Evolutionary conservation across 2,113 vertebrate species (phyloP), one percentile per base, ranked within the genome.

Genomic region (Miniopterus natalensis): DNA sequence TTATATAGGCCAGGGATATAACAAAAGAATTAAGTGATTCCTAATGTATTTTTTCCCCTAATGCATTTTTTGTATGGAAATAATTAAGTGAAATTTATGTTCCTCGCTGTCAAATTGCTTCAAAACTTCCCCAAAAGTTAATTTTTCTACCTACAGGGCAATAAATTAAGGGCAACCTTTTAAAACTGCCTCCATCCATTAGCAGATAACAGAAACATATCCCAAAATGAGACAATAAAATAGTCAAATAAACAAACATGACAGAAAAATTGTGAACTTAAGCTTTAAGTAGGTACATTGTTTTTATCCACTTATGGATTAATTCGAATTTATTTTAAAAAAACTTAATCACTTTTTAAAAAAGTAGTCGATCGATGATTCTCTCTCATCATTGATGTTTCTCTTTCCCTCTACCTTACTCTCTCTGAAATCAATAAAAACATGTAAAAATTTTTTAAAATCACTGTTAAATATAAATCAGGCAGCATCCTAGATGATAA

Each of bases 91-190:
- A 45, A 29, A 80, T 18, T n/a, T 49, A 53, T 10, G 25, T 86
- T 92, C 18, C 74, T 74, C 40, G 45, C 17, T 77, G 36, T 6
- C 10, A 90, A 92, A 90, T 23, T 94, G 61, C 65, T 94, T 92
- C 18, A 63, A 81, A 87, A 90, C 17, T 59, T 17, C 51, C 21
- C 70, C 31, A 11, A 66, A 96, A 96, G 53, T 53, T 13, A 80
- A 1, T 42, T 83, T 84, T 87, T 95, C 36, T 73, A 86, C 57
- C 51, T 75, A 53, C 66, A 71, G 3, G 57, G 27, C 11, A 91
- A 49, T 79, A 88, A 91, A 84, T 51, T 79, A 93, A 79, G 75
- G 95, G 89, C 17, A 47, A 96, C 31, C 10, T 87, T 87, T 74
- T 68, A 53, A 84, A 84, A 90, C 3, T 80, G 25, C 47, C 49